Conservation (phyloP, 2,888 invertebrate species). For the Smittia sp. region DNA sequence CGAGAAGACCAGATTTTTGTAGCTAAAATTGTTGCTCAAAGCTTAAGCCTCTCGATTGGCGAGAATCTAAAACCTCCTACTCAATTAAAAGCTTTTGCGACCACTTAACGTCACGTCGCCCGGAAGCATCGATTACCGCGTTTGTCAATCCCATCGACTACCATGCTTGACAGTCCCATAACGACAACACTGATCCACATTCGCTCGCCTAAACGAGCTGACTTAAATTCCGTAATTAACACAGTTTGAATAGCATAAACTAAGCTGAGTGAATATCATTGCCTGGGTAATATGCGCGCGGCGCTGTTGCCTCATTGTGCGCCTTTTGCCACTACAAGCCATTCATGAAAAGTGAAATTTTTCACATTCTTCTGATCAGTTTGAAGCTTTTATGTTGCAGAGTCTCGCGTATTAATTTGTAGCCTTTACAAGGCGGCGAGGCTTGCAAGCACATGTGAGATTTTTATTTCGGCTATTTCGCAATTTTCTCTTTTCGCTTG, state of each 20-base stretch:
- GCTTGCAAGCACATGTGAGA: slow-evolving; percentile 8
- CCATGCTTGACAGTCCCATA: too few relatives aligned
- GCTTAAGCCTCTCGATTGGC: too few relatives aligned
- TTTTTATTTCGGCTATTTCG: not conserved
- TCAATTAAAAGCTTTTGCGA: too few relatives aligned
- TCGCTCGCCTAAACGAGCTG: not conserved
- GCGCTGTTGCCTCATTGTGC: slow-evolving; percentile 13
- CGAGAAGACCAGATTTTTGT: too few relatives aligned
- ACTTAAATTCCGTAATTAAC: not conserved
- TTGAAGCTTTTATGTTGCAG: not conserved
- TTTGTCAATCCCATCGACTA: too few relatives aligned
- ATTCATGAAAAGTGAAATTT: slow-evolving; percentile 35
- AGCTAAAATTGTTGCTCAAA: too few relatives aligned
- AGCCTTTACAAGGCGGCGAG: slow-evolving; percentile 10
- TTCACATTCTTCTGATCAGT: slow-evolving; percentile 19
- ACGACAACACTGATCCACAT: too few relatives aligned
- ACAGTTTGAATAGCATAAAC: not conserved
- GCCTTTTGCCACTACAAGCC: not conserved
- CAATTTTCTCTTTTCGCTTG: not conserved
- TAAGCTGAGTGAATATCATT: slow-evolving; percentile 5
- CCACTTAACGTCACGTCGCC: too few relatives aligned
- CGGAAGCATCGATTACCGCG: too few relatives aligned
- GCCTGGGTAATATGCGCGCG: not conserved
- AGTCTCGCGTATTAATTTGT: slow-evolving; percentile 26
- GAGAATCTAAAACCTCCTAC: too few relatives aligned